Percentiles rank a stretch among this genome's conserved stretches.
Evolutionary conservation across 2,113 vertebrate genomes (phyloP).

Genomic region (Myotis yumanensis): DNA sequence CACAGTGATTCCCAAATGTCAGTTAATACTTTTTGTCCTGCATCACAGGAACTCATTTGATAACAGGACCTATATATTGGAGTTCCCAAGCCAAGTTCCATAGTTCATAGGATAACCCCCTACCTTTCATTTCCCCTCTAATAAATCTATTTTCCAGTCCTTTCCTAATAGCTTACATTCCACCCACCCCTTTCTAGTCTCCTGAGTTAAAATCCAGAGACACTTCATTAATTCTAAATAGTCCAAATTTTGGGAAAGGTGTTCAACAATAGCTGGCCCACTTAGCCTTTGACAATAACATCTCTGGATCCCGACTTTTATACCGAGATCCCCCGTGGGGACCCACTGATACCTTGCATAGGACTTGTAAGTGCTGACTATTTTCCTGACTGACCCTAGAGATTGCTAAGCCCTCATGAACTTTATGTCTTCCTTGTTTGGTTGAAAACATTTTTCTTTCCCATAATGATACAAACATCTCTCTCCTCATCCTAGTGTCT

Average conservation of each 20-base stretch:
- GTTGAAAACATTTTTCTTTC: not conserved
- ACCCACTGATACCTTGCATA: not conserved
- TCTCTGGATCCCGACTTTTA: not conserved
- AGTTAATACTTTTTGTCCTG: constrained; percentile 8
- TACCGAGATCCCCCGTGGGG: not conserved
- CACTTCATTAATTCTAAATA: constrained; percentile 13
- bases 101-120: not conserved
- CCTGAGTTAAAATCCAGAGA: constrained; percentile 10
- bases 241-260: not conserved
- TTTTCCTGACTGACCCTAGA: not conserved
- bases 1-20: not conserved
- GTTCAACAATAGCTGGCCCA: not conserved
- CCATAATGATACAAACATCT: not conserved
- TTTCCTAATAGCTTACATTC: not conserved
- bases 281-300: not conserved
- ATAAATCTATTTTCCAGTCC: constrained; percentile 12
- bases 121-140: not conserved
- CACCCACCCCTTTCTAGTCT: not conserved
- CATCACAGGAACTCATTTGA: constrained; percentile 1
- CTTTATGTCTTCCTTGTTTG: not conserved
- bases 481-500: not conserved
- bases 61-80: not conserved
- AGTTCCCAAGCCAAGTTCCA: not conserved
- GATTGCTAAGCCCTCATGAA: not conserved
- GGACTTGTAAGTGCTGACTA: not conserved